These are phyloP conservation scores for Rhynchophorus ferrugineus DNA, from an alignment of 1,140 invertebrate species.

Conservation along the genomic window DNA sequence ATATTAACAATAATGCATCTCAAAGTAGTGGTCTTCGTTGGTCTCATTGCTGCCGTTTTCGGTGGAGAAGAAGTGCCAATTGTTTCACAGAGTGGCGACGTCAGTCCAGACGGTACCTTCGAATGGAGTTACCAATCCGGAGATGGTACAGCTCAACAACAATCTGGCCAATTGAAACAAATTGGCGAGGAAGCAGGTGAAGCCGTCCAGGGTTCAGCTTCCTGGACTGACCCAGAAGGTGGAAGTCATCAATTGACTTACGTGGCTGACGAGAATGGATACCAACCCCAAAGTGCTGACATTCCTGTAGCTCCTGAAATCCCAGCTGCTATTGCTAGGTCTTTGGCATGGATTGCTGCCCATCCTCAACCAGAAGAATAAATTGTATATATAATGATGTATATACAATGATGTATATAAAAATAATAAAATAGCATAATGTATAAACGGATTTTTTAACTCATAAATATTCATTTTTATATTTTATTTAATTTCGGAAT, in stretches of 20 bases:
- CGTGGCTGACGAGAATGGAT: slow-evolving; percentile 54
- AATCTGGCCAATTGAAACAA: neutral
- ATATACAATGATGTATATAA: neutral
- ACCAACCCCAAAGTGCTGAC: slow-evolving; percentile 47
- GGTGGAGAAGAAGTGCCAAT: slow-evolving; percentile 40
- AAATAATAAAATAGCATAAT: no score
- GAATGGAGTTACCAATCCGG: slow-evolving; percentile 48
- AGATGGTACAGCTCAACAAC: slow-evolving; percentile 48
- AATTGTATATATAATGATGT: neutral
- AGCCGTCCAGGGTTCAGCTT: neutral
- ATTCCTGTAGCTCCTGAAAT: slow-evolving; percentile 50
- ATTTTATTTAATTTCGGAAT: no score
- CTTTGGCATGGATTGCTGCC: slow-evolving; percentile 44
- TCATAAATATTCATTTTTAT: no score
- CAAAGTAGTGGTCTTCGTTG: no score
- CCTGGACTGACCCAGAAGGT: slow-evolving; percentile 51
- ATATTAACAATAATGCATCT: neutral
- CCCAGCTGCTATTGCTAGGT: slow-evolving; percentile 44
- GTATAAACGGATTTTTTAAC: no score
- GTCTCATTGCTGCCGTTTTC: no score
- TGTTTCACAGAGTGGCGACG: slow-evolving; percentile 41
- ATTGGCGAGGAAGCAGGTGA: neutral
- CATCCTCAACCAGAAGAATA: neutral
- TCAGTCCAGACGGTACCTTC: slow-evolving; percentile 48
- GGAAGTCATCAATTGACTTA: slow-evolving; percentile 44